phyloP scores from a whole-genome alignment of 2,888 invertebrate species.

The Gibbula magus region DNA sequence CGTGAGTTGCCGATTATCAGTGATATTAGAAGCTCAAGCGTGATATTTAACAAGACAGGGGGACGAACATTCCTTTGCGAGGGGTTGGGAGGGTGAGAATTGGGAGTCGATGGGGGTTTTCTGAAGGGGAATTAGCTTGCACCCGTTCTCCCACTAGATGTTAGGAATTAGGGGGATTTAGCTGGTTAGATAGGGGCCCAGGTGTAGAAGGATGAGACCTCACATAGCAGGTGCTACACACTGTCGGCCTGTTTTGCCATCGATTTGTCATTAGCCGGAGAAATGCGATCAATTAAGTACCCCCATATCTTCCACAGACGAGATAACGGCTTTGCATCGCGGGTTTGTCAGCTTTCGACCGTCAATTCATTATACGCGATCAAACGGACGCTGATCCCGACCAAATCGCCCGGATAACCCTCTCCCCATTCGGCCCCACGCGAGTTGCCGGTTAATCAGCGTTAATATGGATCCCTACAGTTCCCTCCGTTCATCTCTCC shows the following conservation, averaged over 20 bases:
- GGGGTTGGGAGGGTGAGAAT: neutral
- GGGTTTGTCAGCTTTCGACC: slow-evolving; percentile 4
- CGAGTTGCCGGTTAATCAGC: neutral
- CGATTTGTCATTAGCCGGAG: neutral
- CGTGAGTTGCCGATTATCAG: neutral
- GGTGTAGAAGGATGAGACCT: neutral
- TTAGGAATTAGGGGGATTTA: neutral
- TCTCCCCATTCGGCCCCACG: neutral
- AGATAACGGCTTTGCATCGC: neutral
- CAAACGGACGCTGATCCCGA: slow-evolving; percentile 22
- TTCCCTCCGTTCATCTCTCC: neutral
- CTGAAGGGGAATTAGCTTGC: neutral
- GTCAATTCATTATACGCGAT: slow-evolving; percentile 23
- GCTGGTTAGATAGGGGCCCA: neutral
- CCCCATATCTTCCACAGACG: neutral
- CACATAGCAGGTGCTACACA: neutral
- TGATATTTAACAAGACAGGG: neutral
- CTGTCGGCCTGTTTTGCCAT: neutral
- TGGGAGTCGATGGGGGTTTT: neutral
- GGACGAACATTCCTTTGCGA: neutral
- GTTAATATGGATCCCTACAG: neutral
- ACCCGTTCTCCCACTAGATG: neutral
- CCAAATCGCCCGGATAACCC: neutral
- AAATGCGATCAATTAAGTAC: slow-evolving; percentile 13
- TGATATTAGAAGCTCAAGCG: neutral